Base-by-base conservation (phyloP, 1,140 invertebrate genomes). In the Lerema accius region DNA sequence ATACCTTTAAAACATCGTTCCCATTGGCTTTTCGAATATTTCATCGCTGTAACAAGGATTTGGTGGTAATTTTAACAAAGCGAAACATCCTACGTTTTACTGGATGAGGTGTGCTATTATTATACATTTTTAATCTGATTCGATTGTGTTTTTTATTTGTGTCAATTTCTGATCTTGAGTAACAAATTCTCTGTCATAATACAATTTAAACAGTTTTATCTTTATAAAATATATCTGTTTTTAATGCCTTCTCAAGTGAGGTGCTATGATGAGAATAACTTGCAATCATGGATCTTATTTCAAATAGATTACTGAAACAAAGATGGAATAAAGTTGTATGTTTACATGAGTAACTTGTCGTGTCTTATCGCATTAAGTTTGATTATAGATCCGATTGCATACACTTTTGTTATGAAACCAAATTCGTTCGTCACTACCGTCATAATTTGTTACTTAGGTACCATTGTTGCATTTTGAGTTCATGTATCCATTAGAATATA, bases 11-110 rank as follows among this genome's bases (percentile, higher is more conserved):
- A 53, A 17, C 23, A 13, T 37, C 35, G 23, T 26, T 26, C 70
- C 69, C 67, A 74, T 77, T 74, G 72, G 71, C 72, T 77, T 76
- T 63, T 55, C 62, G 69, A 69, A 66, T 28, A 28, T 28, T 43
- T 61, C 50, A 50, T 67, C 58, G 69, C 65, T 67, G 51, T 58
- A 58, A 58, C 53, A 58, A 58, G 37, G 61, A 63, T 60, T 65
- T 63, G 53, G 56, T 61, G 68, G 60, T 53, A 40, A 32, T 61
- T 50, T 50, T 67, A 66, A 66, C 64, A 61, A 26, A 14, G 42
- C 26, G 39, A 48, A 61, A 61, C 11, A 58, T 58, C 43, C 2
- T 23, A 23, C 2, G 19, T 32, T 32, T 32, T 9, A 9, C 28
- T 32, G 28, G 28, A 32, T 7, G 28, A 4, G 50, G 61, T 56